phyloP scores from a whole-genome alignment of 2,888 invertebrate species.

The Syritta pipiens region DNA sequence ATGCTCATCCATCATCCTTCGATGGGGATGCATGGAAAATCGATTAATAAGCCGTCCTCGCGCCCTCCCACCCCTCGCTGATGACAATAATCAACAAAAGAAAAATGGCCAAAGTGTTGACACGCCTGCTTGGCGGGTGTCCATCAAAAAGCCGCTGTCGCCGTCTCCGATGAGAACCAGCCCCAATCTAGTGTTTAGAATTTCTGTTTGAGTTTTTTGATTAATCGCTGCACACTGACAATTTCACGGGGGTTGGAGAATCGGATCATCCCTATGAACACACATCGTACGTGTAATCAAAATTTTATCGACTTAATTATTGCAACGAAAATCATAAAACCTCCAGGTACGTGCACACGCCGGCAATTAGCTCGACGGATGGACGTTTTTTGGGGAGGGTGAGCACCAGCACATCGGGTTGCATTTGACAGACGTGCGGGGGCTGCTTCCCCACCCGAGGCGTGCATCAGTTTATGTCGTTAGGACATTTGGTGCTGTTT shows the following conservation, averaged over 20 bases:
- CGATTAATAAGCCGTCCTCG: slow-evolving; percentile 25
- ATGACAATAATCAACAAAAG: slow-evolving; percentile 15
- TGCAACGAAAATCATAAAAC: slow-evolving; percentile 20
- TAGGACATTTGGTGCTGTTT: slow-evolving; percentile 52
- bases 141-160: neutral
- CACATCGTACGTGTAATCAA: slow-evolving; percentile 18
- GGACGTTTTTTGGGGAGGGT: slow-evolving; percentile 12
- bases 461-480: slow-evolving; percentile 47
- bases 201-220: too few relatives aligned
- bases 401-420: neutral
- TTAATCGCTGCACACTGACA: neutral
- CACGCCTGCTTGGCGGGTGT: slow-evolving; percentile 9
- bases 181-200: too few relatives aligned
- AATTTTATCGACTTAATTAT: slow-evolving; percentile 31
- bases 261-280: too few relatives aligned
- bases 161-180: too few relatives aligned
- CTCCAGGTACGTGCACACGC: slow-evolving; percentile 1
- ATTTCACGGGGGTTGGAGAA: neutral
- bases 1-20: slow-evolving; percentile 35
- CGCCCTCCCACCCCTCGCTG: neutral
- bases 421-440: neutral
- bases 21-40: slow-evolving; percentile 19
- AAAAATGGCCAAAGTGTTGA: slow-evolving; percentile 15
- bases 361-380: slow-evolving; percentile 29
- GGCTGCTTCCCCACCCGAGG: neutral